Conservation (phyloP, 2,113 vertebrate genomes). For the Gorsachius goisagi region DNA sequence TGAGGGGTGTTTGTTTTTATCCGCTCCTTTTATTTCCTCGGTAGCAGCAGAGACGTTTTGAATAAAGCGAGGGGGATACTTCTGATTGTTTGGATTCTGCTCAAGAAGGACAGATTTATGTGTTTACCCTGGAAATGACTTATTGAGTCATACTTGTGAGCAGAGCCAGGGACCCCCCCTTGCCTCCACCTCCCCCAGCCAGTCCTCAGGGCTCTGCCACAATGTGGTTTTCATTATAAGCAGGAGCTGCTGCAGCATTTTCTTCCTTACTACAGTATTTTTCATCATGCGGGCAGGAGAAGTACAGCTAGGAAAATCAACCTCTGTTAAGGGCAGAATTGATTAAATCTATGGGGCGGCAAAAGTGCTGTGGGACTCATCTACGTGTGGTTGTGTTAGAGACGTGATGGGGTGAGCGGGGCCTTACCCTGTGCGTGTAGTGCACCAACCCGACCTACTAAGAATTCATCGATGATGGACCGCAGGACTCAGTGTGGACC, state of each 20-base stretch:
- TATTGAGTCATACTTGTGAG: constrained; percentile 60
- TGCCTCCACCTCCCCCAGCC: constrained; percentile 44
- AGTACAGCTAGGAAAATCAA: background rate
- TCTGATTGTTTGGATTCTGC: constrained; percentile 36
- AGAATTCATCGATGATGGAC: background rate
- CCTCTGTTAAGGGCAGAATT: background rate
- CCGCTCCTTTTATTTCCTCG: constrained; percentile 30
- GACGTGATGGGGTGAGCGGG: background rate
- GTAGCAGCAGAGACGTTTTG: constrained; percentile 34
- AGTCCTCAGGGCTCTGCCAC: constrained; percentile 25
- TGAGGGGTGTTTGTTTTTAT: constrained; percentile 36
- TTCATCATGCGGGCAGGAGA: background rate
- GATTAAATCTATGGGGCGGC: background rate
- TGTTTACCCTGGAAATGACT: constrained; percentile 66
- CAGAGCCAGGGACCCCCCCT: constrained; percentile 51
- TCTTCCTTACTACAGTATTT: constrained; percentile 18
- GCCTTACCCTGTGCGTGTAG: background rate
- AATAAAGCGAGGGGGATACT: constrained; percentile 12
- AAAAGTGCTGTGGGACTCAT: background rate
- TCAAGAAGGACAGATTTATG: constrained; percentile 49
- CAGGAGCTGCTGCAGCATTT: constrained; percentile 17
- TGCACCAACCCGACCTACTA: background rate
- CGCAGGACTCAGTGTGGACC: background rate
- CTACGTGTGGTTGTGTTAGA: background rate
- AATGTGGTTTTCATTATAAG: constrained; percentile 63